Evolutionary conservation across 1,140 invertebrate species (phyloP), one percentile per base, ranked within the genome.

Genomic region (Bacillus rossius): DNA sequence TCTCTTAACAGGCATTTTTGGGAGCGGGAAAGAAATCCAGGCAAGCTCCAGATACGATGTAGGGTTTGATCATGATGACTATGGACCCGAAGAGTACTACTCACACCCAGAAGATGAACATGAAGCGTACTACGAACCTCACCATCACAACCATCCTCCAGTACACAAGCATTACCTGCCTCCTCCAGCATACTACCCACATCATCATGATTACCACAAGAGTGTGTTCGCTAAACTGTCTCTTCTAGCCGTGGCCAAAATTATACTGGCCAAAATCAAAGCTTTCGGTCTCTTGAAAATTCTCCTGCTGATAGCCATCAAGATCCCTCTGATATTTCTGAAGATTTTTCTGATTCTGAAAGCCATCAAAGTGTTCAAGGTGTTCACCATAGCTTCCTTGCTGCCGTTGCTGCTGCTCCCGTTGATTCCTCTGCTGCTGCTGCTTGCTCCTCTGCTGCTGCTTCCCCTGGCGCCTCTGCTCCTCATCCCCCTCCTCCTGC

Each of bases 281-380:
- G 48, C 48, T 2, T 34, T 50, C 10, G 48, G 48, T 3, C 2
- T 50, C 8, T n/a, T 50, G 16, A 50, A 50, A 26, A n/a, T 50
- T 13, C 26, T 50, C 13, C 48, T 50, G 19, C 3, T 50, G 14
- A 25, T 50, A 2, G 25, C 37, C 14, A 16, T 34, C 1, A 50
- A 50, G 34, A 50, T 50, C 14, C 48, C 48, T 1, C 20, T 50
- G 8, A 50, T 54, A n/a, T 54, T 54, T 14, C 25, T 54, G 14
- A 54, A 54, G 20, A 41, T 54, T 17, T 22, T 37, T 8, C 8
- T 54, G 2, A 54, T 54, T 19, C 41, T 54, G n/a, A 54, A 54
- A 17, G 52, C 40, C 8, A 37, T 42, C 1, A 54, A 54, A 13
- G 8, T 54, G 3, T 54, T 54, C n/a, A 54, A 54, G n/a, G 17